phyloP scores from a whole-genome alignment of 2,113 vertebrate species.

The Anoplopoma fimbria region DNA sequence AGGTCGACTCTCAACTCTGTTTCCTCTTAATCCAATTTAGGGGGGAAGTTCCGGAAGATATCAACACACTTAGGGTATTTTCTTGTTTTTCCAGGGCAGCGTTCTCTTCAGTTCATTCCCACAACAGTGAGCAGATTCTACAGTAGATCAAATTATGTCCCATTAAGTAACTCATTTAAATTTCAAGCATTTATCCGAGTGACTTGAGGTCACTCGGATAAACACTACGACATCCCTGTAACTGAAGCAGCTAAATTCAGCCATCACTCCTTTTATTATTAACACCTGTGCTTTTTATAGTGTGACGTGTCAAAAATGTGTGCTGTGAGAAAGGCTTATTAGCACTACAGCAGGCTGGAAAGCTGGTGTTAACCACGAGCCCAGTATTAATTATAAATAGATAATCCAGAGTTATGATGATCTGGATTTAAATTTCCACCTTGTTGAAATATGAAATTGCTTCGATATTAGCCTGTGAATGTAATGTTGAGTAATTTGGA shows the following conservation, averaged over 20 bases:
- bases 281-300: not conserved
- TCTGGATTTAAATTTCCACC: not conserved
- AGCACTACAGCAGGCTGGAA: not conserved
- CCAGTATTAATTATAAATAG: not conserved
- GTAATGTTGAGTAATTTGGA: not conserved
- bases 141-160: slow-evolving; percentile 39
- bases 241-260: not conserved
- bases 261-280: not conserved
- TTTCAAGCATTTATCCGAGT: slow-evolving; percentile 49
- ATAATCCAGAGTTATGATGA: slow-evolving; percentile 1
- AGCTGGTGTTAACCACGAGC: not conserved
- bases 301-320: not conserved
- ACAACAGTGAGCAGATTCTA: slow-evolving; percentile 34
- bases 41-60: slow-evolving; percentile 32
- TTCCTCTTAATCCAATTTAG: slow-evolving; percentile 56
- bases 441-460: not conserved
- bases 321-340: not conserved
- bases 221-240: no score
- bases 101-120: slow-evolving; percentile 31
- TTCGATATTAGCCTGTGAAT: not conserved
- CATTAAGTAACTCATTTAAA: slow-evolving; percentile 55
- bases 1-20: slow-evolving; percentile 47
- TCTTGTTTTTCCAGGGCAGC: slow-evolving; percentile 10
- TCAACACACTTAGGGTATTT: slow-evolving; percentile 34
- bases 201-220: no score